Evolutionary conservation across 2,888 invertebrate genomes (phyloP), one percentile per base, ranked within the genome.

Genomic region (Galeopsomyia nigrocyanea): DNA sequence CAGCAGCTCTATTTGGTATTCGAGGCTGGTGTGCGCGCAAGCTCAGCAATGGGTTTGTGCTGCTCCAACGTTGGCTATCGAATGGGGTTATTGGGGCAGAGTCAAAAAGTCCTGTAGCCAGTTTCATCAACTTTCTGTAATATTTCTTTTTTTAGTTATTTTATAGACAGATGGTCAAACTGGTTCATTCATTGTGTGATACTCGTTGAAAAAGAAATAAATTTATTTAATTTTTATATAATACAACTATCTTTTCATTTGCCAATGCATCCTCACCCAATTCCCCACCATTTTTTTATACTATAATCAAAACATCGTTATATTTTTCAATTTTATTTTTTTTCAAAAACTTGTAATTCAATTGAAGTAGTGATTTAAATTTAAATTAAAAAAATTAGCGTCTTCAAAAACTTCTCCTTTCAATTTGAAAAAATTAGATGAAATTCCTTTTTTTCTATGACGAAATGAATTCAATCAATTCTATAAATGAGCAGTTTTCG

Each of bases 61-160:
- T 9, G 53, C 13, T 53, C 31, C 22, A 51, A 64, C 70, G 46
- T 53, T 21, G 22, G 17, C 3, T 74, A 31, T 50, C 61, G 26
- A 19, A 0, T 62, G 13, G 22, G 21, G 21, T 39, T 66, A 49
- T 64, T 58, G 53, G 19, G 49, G 7, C 13, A 1, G 67, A 73
- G 57, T 49, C 64, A 73, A 65, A 63, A 64, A 75, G 68, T 74
- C 73, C 61, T 71, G 68, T 73, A 51, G 21, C 65, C 68, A 68
- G 72, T 73, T 75, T 68, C 5, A 62, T 68, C 68, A 62, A 61
- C 74, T 73, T 68, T 73, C 71, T 73, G 51, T 63, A 62, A 71
- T 39, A 60, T 70, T 39, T 49, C 71, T 57, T 17, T 1, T 55
- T 46, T 62, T 61, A 64, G 26, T 64, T 69, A 51, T 51, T 22